phyloP scores from a whole-genome alignment of 2,113 vertebrate species.

The Pongo abelii region DNA sequence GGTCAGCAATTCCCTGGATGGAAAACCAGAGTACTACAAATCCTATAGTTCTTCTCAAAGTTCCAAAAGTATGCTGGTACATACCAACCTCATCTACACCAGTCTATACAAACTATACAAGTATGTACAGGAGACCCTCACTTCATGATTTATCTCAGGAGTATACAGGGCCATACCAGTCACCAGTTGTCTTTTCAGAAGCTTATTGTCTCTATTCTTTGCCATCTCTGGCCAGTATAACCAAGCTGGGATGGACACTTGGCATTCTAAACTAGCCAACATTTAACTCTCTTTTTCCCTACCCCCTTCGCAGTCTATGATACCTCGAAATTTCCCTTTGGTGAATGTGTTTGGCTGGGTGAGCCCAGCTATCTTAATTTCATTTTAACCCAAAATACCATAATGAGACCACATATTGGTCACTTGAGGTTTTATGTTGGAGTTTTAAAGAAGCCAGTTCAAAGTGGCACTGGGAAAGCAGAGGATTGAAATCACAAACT shows the following conservation, averaged over 20 bases:
- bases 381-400: conserved; percentile 71
- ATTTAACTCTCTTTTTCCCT: neutral
- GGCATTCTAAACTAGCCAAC: conserved; percentile 33
- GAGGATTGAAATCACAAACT: conserved; percentile 58
- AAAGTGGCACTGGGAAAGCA: conserved; percentile 47
- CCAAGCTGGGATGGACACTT: conserved; percentile 29
- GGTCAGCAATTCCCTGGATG: neutral
- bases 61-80: neutral
- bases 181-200: conserved; percentile 34
- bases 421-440: conserved; percentile 51
- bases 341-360: conserved; percentile 36
- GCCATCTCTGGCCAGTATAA: conserved; percentile 7
- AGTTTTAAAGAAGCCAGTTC: conserved; percentile 59
- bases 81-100: neutral
- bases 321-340: conserved; percentile 40
- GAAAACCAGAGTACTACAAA: conserved; percentile 31
- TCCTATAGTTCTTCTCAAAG: conserved; percentile 26
- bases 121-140: neutral
- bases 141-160: conserved; percentile 21
- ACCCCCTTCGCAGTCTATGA: neutral
- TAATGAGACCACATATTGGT: conserved; percentile 61
- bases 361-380: conserved; percentile 56
- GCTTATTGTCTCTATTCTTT: neutral
- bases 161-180: neutral
- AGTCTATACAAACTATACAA: neutral